Evolutionary conservation across 2,797 vertebrate species (phyloP), one percentile per base, ranked within the genome.

Genomic region (Lepilemur septentrionalis): DNA sequence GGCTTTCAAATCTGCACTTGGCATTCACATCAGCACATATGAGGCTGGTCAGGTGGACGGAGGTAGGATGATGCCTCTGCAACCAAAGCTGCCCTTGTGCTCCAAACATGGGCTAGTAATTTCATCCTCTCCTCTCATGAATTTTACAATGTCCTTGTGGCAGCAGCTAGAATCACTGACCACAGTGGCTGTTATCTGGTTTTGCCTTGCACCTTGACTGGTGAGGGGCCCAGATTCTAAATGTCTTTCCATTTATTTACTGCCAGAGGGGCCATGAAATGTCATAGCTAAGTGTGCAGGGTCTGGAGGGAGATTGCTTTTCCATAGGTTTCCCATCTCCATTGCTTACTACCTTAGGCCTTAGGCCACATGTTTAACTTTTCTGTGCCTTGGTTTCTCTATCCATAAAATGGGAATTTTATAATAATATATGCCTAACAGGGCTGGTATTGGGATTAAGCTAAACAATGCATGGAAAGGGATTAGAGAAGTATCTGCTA

Each of bases 111-210:
- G 4, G 30, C 75, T 43, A 0, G 72, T 57, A 50, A 92, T 79
- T 84, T 79, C 70, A 93, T 87, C 80, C 80, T 65, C 63, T 43
- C 55, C 63, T 65, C 67, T 97, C 61, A 67, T 93, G 89, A 97
- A 92, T 92, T 94, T 96, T 96, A 48, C 38, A 87, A 4, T 0
- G 13, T 43, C 72, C 61, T 15, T 8, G 46, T 75, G 73, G 41
- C 3, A 41, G 41, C 50, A 84, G 61, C 76, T 72, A 14, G 89
- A 96, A 93, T 86, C 70, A 73, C 79, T 65, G 67, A 12, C 63
- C 13, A 8, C 4, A 0, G 2, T 61, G 55, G 75, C 35, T 50
- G 10, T 67, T 38, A 88, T 20, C n/a, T 73, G 4, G 48, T 30
- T 30, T 41, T 1, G 5, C 43, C 35, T n/a, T 18, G 2, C 18